Percentiles rank a stretch among this genome's conserved stretches.
These are phyloP conservation scores for Octomys mimax DNA, from an alignment of 2,797 vertebrate genomes.

Conservation along the genomic window DNA sequence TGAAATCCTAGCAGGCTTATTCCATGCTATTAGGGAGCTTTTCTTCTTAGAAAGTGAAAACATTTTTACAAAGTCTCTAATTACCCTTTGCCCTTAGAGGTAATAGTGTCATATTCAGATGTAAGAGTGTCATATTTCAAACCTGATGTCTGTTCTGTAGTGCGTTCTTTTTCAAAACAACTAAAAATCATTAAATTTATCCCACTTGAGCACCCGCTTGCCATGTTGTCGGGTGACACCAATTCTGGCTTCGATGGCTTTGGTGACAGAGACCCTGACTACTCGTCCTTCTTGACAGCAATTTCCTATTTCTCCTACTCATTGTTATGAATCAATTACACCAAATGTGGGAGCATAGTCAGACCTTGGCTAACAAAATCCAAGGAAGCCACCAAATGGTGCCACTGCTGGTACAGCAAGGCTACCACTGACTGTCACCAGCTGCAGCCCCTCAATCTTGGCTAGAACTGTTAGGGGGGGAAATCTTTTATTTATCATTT, in stretches of 20 bases:
- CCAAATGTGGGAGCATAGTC: too few species aligned
- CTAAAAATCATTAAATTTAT: background rate
- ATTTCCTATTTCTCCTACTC: background rate
- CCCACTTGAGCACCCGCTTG: background rate
- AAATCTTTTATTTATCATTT: background rate
- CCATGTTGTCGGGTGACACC: background rate
- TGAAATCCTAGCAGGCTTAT: background rate
- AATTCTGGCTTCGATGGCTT: fast-evolving
- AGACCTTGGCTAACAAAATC: background rate
- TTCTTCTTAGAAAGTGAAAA: background rate
- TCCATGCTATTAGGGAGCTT: background rate
- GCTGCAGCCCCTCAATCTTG: background rate
- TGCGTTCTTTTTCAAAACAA: background rate
- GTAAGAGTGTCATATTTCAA: fast-evolving
- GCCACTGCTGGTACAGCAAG: fast-evolving
- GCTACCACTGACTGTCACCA: background rate
- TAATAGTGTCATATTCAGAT: fast-evolving
- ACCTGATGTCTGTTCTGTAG: background rate
- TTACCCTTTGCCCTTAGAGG: background rate
- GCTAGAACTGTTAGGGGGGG: too few species aligned
- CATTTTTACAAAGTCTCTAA: background rate
- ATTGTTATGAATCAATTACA: background rate
- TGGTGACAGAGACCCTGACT: background rate
- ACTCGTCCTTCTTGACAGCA: background rate
- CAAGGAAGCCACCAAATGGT: too few species aligned